These are phyloP conservation scores for Hippocampus abdominalis DNA, from an alignment of 2,113 vertebrate species.

Conservation along the genomic window DNA sequence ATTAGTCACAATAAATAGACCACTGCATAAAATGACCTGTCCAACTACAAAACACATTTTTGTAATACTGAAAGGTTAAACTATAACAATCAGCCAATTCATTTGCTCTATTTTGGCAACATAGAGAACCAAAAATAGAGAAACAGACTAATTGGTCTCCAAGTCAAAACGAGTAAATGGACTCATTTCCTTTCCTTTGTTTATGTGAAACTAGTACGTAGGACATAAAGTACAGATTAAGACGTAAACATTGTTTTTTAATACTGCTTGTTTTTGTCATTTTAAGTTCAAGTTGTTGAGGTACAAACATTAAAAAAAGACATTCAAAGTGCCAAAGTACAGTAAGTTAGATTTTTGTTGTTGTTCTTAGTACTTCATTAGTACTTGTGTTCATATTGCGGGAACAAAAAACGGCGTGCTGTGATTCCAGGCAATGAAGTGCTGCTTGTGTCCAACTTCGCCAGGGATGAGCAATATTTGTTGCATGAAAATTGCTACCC, in stretches of 20 bases:
- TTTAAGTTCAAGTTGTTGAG: constrained; percentile 30
- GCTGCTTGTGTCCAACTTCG: constrained; percentile 6
- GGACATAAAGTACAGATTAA: not conserved
- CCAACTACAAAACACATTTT: not conserved
- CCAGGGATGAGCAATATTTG: not conserved
- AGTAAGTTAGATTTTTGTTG: not conserved
- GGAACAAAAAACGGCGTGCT: constrained; percentile 3
- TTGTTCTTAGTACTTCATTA: not conserved
- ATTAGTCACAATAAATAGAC: constrained; percentile 10
- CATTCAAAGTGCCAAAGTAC: constrained; percentile 35
- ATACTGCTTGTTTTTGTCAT: constrained; percentile 20
- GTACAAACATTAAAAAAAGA: constrained; percentile 13
- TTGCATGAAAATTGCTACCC: not conserved
- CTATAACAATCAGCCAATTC: not conserved
- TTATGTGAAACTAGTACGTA: constrained; percentile 8
- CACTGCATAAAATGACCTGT: not conserved
- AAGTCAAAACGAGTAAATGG: constrained; percentile 9
- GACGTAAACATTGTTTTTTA: constrained; percentile 8
- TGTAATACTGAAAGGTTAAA: constrained; percentile 25
- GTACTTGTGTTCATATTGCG: not conserved
- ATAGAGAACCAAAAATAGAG: not conserved
- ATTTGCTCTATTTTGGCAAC: constrained; percentile 4
- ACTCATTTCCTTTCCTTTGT: not conserved
- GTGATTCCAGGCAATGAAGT: constrained; percentile 13
- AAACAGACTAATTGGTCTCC: not conserved